phyloP scores from a whole-genome alignment of 2,113 vertebrate genomes.

The Fukomys damarensis region DNA sequence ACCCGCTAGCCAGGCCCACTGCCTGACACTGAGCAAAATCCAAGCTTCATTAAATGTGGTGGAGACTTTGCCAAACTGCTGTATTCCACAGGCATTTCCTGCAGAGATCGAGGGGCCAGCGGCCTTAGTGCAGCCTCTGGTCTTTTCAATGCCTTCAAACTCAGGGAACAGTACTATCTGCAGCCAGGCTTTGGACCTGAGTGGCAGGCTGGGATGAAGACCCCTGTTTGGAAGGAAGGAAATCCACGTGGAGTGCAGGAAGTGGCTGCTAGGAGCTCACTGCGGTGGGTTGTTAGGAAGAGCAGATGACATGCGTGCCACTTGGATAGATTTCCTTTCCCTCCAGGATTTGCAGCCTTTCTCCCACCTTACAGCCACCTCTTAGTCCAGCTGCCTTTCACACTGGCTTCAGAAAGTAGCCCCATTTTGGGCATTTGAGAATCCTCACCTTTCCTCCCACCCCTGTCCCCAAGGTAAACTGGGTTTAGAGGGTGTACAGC shows the following conservation, averaged over 20 bases:
- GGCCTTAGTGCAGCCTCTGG: conserved; percentile 79
- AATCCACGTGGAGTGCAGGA: conserved; percentile 60
- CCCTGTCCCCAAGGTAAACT: conserved; percentile 48
- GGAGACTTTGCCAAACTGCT: conserved; percentile 84
- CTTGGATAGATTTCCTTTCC: background rate
- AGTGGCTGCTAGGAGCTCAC: conserved; percentile 58
- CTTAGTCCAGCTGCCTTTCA: conserved; percentile 60
- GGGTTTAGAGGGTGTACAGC: background rate
- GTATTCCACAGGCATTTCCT: conserved; percentile 88
- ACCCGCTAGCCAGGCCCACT: conserved; percentile 54
- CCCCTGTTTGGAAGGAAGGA: conserved; percentile 75
- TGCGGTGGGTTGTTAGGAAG: background rate
- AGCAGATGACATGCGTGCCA: background rate
- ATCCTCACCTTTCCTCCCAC: background rate
- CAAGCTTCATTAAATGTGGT: conserved; percentile 85
- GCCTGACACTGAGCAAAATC: conserved; percentile 81
- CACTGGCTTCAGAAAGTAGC: conserved; percentile 73
- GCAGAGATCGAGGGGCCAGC: conserved; percentile 82
- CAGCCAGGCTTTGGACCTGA: background rate
- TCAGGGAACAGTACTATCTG: conserved; percentile 7
- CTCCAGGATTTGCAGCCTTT: conserved; percentile 4
- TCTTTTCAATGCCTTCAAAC: conserved; percentile 72
- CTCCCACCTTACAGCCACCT: background rate
- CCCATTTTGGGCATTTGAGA: conserved; percentile 30
- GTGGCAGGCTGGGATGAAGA: conserved; percentile 14